phyloP scores from a whole-genome alignment of 2,888 invertebrate species.

The Margaritifera margaritifera region DNA sequence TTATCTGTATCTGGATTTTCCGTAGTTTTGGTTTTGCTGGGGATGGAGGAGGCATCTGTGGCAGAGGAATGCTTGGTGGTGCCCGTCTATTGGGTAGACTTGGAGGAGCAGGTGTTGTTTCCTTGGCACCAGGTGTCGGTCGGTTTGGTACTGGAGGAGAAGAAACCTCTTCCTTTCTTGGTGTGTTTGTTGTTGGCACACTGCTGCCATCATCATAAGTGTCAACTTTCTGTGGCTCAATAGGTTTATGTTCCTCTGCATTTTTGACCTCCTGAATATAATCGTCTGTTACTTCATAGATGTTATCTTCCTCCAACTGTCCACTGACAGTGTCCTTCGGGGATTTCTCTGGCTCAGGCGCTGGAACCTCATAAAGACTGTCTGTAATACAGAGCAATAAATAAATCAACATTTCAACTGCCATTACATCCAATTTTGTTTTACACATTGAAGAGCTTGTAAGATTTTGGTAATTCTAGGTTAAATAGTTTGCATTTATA shows the following conservation, averaged over 20 bases:
- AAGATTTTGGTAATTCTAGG: no score
- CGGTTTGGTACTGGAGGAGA: not conserved
- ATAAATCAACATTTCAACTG: not conserved
- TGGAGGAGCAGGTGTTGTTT: not conserved
- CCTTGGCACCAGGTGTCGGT: no score
- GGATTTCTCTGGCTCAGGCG: not conserved
- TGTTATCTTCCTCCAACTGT: no score
- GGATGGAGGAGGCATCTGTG: constrained; percentile 23
- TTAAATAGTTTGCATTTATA: no score
- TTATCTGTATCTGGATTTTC: constrained; percentile 26
- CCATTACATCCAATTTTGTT: no score
- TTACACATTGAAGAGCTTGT: no score
- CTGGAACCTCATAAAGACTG: constrained; percentile 25
- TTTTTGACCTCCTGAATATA: no score
- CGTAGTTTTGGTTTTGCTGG: constrained; percentile 15
- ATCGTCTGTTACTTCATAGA: no score
- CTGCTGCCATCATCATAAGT: constrained; percentile 43
- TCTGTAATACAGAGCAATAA: constrained; percentile 5
- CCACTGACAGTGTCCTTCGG: no score
- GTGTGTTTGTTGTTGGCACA: constrained; percentile 1
- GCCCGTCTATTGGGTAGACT: constrained; percentile 13
- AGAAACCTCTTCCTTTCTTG: no score
- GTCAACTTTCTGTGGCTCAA: constrained; percentile 24
- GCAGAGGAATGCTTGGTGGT: not conserved
- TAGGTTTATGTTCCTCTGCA: no score